Conservation (phyloP, 2,888 invertebrate species). For the Caprella mutica region DNA sequence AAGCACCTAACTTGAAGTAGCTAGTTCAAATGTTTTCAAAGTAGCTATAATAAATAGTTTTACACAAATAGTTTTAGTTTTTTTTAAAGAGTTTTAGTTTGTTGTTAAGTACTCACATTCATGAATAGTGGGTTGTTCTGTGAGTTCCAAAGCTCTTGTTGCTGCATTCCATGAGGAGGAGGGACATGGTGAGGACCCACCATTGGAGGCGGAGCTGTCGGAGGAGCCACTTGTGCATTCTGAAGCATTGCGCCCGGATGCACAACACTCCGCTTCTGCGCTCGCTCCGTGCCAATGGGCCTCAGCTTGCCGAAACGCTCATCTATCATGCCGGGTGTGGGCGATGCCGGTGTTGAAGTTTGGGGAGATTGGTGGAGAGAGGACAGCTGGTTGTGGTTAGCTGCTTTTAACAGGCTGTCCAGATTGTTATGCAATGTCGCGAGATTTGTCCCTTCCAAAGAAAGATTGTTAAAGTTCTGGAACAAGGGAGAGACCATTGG, state of each 20-base stretch:
- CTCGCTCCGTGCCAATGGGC: constrained; percentile 33
- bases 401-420: constrained; percentile 3
- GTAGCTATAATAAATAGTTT: too few species aligned
- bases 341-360: constrained; percentile 31
- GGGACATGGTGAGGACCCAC: too few species aligned
- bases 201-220: constrained; percentile 2
- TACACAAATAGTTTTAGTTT: too few species aligned
- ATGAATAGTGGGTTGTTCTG: too few species aligned
- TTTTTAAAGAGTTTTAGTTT: too few species aligned
- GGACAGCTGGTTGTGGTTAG: constrained; percentile 17
- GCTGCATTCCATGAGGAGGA: too few species aligned
- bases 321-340: constrained; percentile 18
- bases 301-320: constrained; percentile 26
- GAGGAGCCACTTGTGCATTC: constrained; percentile 19
- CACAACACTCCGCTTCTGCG: constrained; percentile 34
- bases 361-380: constrained; percentile 26
- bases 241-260: too few species aligned
- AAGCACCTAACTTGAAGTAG: too few species aligned
- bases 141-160: too few species aligned
- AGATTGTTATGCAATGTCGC: too few species aligned
- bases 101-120: too few species aligned
- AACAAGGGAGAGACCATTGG: constrained; percentile 12
- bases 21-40: too few species aligned
- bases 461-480: constrained; percentile 14
- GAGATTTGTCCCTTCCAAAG: constrained; percentile 24